Evolutionary conservation across 2,113 vertebrate species (phyloP).

Genomic region (Suncus etruscus): DNA sequence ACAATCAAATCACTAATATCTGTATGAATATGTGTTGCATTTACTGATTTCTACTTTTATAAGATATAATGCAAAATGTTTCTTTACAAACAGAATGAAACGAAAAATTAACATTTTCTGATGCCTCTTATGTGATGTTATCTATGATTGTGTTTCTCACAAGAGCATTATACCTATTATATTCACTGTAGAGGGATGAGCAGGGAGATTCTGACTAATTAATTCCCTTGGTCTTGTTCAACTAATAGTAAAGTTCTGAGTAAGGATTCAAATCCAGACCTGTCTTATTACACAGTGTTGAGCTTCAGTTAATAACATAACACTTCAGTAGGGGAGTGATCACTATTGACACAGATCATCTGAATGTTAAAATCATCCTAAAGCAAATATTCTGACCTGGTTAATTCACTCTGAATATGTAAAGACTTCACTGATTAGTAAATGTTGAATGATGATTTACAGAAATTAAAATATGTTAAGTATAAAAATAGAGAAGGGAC

Average conservation of each 20-base stretch:
- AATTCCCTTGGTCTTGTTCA: neutral
- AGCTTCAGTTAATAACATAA: neutral
- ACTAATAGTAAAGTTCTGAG: neutral
- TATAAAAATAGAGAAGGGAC: neutral
- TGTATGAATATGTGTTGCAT: neutral
- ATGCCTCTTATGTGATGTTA: neutral
- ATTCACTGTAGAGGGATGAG: accelerated
- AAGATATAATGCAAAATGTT: neutral
- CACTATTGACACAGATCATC: too few species aligned
- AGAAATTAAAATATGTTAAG: neutral
- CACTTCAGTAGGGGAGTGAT: accelerated
- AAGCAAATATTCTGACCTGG: neutral
- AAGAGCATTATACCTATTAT: neutral
- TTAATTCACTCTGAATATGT: neutral
- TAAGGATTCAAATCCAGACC: neutral
- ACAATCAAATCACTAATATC: neutral
- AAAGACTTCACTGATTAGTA: neutral
- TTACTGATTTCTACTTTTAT: neutral
- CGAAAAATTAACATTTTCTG: neutral
- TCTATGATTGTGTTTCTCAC: neutral
- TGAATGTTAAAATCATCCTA: neutral
- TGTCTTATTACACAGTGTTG: too few species aligned
- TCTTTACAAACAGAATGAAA: neutral
- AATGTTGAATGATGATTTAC: neutral
- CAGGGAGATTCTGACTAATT: too few species aligned